A percentile compares a stretch with the other conserved stretches of the same genome.
Evolutionary conservation across 2,113 vertebrate genomes (phyloP).

Genomic region (Pogonocichla stellata): DNA sequence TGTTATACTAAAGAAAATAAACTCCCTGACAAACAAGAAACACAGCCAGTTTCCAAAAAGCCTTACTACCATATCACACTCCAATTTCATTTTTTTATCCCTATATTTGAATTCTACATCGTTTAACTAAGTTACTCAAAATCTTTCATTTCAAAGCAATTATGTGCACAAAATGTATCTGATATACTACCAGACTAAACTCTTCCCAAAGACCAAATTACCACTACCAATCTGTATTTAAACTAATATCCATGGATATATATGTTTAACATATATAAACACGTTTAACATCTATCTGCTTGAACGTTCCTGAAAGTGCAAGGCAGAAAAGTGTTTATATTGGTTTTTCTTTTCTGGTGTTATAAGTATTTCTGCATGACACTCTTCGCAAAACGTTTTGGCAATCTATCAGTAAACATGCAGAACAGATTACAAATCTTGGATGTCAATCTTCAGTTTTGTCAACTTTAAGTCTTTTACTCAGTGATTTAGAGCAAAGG

Average conservation of each 20-base stretch:
- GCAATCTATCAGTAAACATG: background rate
- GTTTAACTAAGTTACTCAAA: background rate
- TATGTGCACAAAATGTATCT: background rate
- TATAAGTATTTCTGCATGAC: background rate
- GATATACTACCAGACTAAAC: background rate
- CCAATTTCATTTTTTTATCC: background rate
- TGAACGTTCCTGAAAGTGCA: background rate
- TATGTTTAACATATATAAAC: too few relatives aligned
- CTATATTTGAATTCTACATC: background rate
- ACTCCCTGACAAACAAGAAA: too few relatives aligned
- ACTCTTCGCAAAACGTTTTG: background rate
- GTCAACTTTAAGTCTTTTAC: background rate
- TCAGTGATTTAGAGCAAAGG: background rate
- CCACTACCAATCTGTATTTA: background rate
- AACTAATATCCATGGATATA: background rate
- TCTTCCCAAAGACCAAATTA: background rate
- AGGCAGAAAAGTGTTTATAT: background rate
- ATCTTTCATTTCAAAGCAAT: background rate
- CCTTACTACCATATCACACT: background rate
- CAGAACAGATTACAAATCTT: background rate
- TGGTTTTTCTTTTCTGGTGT: background rate
- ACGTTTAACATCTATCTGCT: background rate
- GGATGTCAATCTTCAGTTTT: background rate
- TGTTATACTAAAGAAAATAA: background rate
- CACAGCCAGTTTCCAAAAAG: background rate